These are phyloP conservation scores for Pachymerium ferrugineum DNA, from an alignment of 2,888 invertebrate genomes.

Conservation along the genomic window DNA sequence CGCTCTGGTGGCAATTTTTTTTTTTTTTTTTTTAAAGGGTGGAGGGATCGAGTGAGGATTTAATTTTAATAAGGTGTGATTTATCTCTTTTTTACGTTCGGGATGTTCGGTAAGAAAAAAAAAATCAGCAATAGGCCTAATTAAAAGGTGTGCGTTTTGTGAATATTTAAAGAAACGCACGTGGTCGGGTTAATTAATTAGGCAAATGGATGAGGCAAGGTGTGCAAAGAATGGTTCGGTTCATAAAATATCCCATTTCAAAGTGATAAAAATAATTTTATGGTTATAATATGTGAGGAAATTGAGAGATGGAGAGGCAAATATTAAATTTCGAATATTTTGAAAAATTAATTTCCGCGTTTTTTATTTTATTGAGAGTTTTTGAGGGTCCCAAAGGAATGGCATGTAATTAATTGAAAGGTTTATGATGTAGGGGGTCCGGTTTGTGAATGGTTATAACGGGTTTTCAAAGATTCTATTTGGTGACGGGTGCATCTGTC, in stretches of 20 bases:
- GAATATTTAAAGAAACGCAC: constrained; percentile 6
- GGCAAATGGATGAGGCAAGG: constrained; percentile 2
- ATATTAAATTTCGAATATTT: no score
- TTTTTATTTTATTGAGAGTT: background rate
- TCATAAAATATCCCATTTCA: background rate
- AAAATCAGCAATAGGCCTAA: background rate
- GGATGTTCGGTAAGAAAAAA: no score
- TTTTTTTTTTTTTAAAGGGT: background rate
- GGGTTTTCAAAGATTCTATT: background rate
- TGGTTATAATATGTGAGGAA: background rate
- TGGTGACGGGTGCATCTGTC: background rate
- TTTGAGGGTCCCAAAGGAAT: background rate
- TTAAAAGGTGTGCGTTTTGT: background rate
- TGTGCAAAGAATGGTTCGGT: background rate
- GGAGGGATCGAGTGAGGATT: no score
- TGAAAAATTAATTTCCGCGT: background rate
- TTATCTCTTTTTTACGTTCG: no score
- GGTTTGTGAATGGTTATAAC: background rate
- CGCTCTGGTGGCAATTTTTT: background rate
- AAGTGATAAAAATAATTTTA: background rate
- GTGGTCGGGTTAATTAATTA: background rate
- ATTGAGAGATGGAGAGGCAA: no score
- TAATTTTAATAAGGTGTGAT: background rate
- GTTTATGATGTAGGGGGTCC: background rate
- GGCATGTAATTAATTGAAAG: background rate